Conservation (phyloP, 2,888 invertebrate species). For the Chrysotoxum bicinctum region DNA sequence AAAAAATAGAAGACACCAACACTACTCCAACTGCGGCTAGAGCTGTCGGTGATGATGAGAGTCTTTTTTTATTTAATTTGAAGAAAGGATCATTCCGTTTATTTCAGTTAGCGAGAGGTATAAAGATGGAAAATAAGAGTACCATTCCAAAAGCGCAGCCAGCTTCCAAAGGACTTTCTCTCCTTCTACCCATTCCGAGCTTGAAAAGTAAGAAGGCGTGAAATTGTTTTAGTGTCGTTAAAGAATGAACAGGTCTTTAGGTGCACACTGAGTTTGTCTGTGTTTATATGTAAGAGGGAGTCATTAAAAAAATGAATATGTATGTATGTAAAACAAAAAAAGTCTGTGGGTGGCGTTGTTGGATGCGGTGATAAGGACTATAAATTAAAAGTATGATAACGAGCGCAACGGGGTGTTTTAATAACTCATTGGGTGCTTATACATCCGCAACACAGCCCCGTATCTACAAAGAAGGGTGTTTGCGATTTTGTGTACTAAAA, state of each 20-base stretch:
- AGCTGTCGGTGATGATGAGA: constrained; percentile 32
- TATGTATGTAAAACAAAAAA: neutral
- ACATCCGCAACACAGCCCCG: constrained; percentile 10
- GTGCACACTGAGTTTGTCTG: neutral
- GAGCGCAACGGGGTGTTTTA: constrained; percentile 42
- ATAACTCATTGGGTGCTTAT: constrained; percentile 49
- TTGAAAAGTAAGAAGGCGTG: constrained; percentile 58
- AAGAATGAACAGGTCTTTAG: constrained; percentile 28
- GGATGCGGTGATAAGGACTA: constrained; percentile 42
- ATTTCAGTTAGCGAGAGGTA: constrained; percentile 27
- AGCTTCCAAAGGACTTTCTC: constrained; percentile 47
- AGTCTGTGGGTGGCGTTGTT: neutral
- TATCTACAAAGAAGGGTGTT: neutral
- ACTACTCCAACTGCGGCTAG: constrained; percentile 22
- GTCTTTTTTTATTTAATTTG: constrained; percentile 39
- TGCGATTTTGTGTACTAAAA: neutral
- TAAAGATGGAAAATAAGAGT: constrained; percentile 19
- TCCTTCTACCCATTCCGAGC: constrained; percentile 13
- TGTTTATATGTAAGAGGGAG: constrained; percentile 1
- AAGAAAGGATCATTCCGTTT: constrained; percentile 52
- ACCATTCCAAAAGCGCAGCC: constrained; percentile 47
- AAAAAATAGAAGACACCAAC: constrained; percentile 20
- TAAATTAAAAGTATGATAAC: constrained; percentile 61
- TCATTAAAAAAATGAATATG: constrained; percentile 2
- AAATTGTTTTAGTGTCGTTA: constrained; percentile 65